Percentiles rank a stretch among this genome's conserved stretches.
Conservation (phyloP, 1,140 invertebrate genomes). For the Leptoteleia sp. region DNA sequence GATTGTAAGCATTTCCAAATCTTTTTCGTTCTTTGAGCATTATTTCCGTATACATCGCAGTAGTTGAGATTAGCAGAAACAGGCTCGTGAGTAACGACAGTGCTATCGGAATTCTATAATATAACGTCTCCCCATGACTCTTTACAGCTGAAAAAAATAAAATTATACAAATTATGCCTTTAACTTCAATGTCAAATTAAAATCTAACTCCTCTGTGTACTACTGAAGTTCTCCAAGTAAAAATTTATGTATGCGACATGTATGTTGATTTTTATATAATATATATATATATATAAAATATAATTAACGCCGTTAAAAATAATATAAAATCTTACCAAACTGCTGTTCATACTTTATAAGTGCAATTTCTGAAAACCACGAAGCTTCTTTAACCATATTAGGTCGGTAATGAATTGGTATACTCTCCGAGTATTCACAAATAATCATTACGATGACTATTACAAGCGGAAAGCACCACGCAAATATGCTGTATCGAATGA, state of each 20-base stretch:
- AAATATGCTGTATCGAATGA: constrained; percentile 20
- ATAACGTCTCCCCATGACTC: constrained; percentile 25
- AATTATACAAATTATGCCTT: too few relatives aligned
- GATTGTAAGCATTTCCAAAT: constrained; percentile 19
- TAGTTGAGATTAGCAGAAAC: background rate
- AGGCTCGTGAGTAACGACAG: constrained; percentile 4
- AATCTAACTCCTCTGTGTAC: too few relatives aligned
- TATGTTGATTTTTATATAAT: too few relatives aligned
- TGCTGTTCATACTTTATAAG: background rate
- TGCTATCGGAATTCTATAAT: constrained; percentile 16
- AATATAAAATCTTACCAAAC: too few relatives aligned
- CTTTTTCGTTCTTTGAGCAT: constrained; percentile 5
- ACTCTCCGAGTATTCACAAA: constrained; percentile 2
- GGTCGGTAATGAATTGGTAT: constrained; percentile 24
- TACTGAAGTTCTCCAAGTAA: too few relatives aligned
- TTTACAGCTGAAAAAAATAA: constrained; percentile 8
- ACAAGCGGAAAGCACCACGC: constrained; percentile 14
- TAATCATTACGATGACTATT: constrained; percentile 5
- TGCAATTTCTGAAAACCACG: constrained; percentile 10
- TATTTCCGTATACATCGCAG: constrained; percentile 8
- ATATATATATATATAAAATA: too few relatives aligned
- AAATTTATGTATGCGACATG: too few relatives aligned
- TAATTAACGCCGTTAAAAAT: too few relatives aligned
- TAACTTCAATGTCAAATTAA: too few relatives aligned
- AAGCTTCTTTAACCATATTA: constrained; percentile 7